Conservation (phyloP, 2,113 vertebrate genomes). For the Sander lucioperca region DNA sequence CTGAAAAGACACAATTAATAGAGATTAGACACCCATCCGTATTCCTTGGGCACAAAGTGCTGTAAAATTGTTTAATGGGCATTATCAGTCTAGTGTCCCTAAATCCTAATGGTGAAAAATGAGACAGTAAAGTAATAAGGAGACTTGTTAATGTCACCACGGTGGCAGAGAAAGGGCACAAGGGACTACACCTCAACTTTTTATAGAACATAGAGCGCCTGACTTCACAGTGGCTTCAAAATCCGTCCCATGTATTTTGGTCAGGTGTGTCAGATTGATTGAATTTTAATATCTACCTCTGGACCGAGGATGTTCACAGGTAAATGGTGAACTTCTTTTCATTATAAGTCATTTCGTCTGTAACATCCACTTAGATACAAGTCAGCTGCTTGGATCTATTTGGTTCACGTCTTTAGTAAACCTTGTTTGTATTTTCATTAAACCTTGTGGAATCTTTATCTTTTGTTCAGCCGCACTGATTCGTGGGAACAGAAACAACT, state of each 20-base stretch:
- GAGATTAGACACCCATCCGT: conserved; percentile 63
- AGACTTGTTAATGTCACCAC: conserved; percentile 48
- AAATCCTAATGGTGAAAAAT: conserved; percentile 65
- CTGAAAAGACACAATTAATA: conserved; percentile 46
- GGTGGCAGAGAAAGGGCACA: conserved; percentile 14
- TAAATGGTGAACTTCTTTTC: background rate
- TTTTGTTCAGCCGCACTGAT: conserved; percentile 90
- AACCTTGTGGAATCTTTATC: background rate
- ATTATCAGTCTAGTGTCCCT: conserved; percentile 57
- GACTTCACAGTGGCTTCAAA: conserved; percentile 5
- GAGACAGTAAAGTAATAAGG: conserved; percentile 39
- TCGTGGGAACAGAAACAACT: conserved; percentile 95
- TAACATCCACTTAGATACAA: background rate
- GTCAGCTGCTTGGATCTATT: background rate
- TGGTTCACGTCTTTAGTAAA: background rate
- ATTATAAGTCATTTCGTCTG: background rate
- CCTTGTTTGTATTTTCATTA: background rate
- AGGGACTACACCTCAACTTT: conserved; percentile 4
- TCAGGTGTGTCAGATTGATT: conserved; percentile 13
- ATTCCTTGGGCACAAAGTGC: conserved; percentile 54
- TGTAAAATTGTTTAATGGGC: conserved; percentile 59
- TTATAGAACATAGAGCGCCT: background rate
- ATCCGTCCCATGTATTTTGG: conserved; percentile 24
- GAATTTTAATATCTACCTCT: conserved; percentile 20
- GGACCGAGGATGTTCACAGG: background rate